Percentiles rank a stretch among this genome's conserved stretches.
phyloP scores from a whole-genome alignment of 2,113 vertebrate species.

The Rhinichthys klamathensis region DNA sequence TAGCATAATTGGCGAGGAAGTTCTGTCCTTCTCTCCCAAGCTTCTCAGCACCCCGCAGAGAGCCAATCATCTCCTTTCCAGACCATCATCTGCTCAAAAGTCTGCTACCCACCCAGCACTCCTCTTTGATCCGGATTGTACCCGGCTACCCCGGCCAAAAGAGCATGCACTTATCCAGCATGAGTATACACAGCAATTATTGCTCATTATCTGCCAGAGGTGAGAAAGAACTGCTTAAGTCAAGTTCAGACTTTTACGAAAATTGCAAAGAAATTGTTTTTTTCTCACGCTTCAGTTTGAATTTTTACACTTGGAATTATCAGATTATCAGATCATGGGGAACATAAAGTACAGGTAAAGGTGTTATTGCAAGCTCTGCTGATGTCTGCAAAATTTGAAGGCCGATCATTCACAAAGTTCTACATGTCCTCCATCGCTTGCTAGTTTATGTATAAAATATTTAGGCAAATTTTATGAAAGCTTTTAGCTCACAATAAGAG shows the following conservation, averaged over 20 bases:
- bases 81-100: slow-evolving; percentile 31
- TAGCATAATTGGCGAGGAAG: slow-evolving; percentile 27
- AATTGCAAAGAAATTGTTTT: background rate
- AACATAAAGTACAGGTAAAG: background rate
- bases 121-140: background rate
- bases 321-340: background rate
- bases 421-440: background rate
- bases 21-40: background rate
- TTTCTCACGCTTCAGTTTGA: background rate
- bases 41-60: background rate
- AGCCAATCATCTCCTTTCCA: slow-evolving; percentile 39
- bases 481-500: background rate
- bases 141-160: background rate
- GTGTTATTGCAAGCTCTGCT: background rate
- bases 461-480: background rate
- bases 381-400: background rate
- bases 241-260: background rate
- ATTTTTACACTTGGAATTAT: background rate
- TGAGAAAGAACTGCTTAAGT: background rate
- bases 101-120: slow-evolving; percentile 4
- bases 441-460: background rate
- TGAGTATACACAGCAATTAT: background rate
- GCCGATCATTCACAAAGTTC: background rate
- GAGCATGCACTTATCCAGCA: slow-evolving; percentile 21
- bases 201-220: background rate